Conservation (phyloP, 2,113 vertebrate species). For the Nothocercus julius region DNA sequence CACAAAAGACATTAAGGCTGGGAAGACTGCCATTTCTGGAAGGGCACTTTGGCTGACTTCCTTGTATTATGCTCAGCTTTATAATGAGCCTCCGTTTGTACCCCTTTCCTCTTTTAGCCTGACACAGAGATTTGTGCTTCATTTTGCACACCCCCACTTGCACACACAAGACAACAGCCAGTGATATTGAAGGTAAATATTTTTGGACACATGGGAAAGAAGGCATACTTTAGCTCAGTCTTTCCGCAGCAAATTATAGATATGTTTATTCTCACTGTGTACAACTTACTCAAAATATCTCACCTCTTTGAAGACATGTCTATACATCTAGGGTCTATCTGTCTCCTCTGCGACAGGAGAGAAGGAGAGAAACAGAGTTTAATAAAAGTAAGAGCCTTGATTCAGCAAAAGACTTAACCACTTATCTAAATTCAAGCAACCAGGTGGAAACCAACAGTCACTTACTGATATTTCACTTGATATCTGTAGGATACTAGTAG, state of each 20-base stretch:
- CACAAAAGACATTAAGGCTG: slow-evolving; percentile 71
- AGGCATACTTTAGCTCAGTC: neutral
- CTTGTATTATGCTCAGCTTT: neutral
- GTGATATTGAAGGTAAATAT: neutral
- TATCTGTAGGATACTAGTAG: neutral
- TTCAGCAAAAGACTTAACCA: neutral
- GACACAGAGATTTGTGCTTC: neutral
- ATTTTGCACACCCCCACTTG: neutral
- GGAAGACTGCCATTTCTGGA: slow-evolving; percentile 72
- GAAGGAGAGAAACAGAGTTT: neutral
- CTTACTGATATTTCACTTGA: neutral
- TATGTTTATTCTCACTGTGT: neutral
- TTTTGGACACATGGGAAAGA: neutral
- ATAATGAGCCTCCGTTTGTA: neutral
- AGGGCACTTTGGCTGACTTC: slow-evolving; percentile 64
- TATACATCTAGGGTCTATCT: neutral
- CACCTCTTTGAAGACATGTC: neutral
- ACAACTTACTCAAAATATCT: neutral
- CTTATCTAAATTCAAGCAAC: neutral
- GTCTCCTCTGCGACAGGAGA: neutral
- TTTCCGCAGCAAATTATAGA: neutral
- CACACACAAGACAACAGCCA: neutral
- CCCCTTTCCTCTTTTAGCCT: neutral
- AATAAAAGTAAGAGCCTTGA: neutral
- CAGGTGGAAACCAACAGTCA: neutral